These are phyloP conservation scores for Tympanuchus pallidicinctus DNA, from an alignment of 2,113 vertebrate genomes.

Conservation along the genomic window DNA sequence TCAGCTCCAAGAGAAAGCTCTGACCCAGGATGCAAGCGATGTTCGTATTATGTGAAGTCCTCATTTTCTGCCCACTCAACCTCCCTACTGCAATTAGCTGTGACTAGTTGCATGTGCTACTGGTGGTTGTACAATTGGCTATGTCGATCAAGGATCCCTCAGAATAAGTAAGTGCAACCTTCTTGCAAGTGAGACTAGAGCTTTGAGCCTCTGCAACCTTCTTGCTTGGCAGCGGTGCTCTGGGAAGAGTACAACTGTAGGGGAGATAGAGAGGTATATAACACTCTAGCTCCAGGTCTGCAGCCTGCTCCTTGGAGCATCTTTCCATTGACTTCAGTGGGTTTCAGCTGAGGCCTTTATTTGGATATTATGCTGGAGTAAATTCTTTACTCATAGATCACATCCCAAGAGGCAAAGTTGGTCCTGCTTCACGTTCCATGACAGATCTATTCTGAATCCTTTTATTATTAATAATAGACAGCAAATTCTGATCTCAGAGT, in stretches of 20 bases:
- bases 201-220: neutral
- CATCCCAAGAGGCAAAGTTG: conserved; percentile 1
- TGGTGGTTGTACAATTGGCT: neutral
- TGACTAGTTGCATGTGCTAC: neutral
- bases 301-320: neutral
- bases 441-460: conserved; percentile 58
- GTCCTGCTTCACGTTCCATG: conserved; percentile 32
- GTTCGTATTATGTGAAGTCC: neutral
- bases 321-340: neutral
- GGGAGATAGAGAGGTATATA: neutral
- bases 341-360: neutral
- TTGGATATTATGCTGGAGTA: conserved; percentile 17
- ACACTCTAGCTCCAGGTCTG: neutral
- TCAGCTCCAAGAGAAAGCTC: neutral
- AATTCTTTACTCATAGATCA: conserved; percentile 46
- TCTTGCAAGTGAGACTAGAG: no score
- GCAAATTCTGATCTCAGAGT: conserved; percentile 55
- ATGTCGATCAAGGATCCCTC: neutral
- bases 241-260: neutral
- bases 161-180: neutral
- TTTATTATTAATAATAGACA: conserved; percentile 61
- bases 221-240: neutral
- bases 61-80: neutral
- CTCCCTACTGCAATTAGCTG: neutral
- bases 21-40: neutral